Base-by-base conservation (phyloP, 1,140 invertebrate species). In the Calycopis cecrops region DNA sequence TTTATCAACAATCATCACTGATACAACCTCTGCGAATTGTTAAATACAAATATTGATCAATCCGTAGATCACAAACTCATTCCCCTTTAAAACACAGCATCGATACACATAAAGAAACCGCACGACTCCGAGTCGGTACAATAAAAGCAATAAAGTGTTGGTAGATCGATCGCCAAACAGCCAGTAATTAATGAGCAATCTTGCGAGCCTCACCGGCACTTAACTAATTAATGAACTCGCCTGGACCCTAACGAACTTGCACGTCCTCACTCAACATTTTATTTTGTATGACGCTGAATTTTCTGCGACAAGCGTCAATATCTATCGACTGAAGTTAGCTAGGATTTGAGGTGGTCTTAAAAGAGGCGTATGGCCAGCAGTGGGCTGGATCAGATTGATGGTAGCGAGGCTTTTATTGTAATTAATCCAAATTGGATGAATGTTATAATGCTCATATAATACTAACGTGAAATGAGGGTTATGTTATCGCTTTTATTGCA, bases 181-280 rank as follows among this genome's bases (percentile, higher is more conserved):
- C 58, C 71, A 69, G 71, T 79, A 82, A 85, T 84, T 83, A 82
- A 84, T 82, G 79, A 80, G 73, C 79, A 73, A 80, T 79, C 77
- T 75, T 79, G 48, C 48, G 74, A 70, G 79, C 73, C 73, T 79
- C 76, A 79, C 77, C 79, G 79, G 77, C 77, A 85, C 82, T 85
- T 76, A 72, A 66, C 59, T 85, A 83, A 85, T 85, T 83, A 82
- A 83, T 81, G 77, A 79, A 79, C 63, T 65, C 63, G 51, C 51
- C 37, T 60, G 69, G 65, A 68, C 73, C 70, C 75, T 74, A 75
- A 71, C 74, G 67, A 73, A 67, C 64, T 74, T 61, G 69, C 57
- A 71, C 63, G 65, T 73, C 69, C 67, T 65, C 52, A 73, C 68
- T 65, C 52, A 73, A 73, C 73, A 67, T 77, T 79, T 68, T 63